Conservation (phyloP, 1,140 invertebrate genomes). For the Akabosia matsudoensis region DNA sequence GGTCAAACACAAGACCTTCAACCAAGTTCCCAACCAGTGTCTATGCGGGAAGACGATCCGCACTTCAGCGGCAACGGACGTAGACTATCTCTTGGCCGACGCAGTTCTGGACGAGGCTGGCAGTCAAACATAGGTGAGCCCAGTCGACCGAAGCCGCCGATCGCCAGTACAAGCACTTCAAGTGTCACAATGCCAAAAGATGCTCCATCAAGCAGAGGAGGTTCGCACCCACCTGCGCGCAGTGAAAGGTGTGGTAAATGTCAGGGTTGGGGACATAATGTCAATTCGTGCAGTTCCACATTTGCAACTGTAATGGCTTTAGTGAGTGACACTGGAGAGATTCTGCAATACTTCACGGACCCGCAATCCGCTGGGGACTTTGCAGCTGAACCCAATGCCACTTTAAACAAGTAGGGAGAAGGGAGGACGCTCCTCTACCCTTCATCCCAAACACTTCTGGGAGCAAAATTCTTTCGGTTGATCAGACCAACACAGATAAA, state of each 20-base stretch:
- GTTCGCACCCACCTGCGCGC: neutral
- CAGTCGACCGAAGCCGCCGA: too few relatives aligned
- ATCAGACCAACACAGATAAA: neutral
- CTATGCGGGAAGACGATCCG: too few relatives aligned
- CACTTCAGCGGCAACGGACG: too few relatives aligned
- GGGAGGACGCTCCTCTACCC: neutral
- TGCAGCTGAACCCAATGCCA: neutral
- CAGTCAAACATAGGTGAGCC: too few relatives aligned
- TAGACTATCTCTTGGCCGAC: too few relatives aligned
- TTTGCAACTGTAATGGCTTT: neutral
- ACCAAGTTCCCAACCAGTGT: too few relatives aligned
- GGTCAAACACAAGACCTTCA: too few relatives aligned
- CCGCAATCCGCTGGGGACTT: neutral
- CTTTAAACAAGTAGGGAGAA: neutral
- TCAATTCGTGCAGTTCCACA: neutral
- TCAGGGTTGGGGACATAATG: neutral
- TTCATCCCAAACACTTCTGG: neutral
- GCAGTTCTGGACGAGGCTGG: too few relatives aligned
- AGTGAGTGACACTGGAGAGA: neutral
- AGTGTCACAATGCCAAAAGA: neutral
- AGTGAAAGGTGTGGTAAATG: neutral
- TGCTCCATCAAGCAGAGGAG: neutral
- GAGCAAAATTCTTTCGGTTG: neutral
- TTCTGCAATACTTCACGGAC: neutral
- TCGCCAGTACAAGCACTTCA: too few relatives aligned